Conservation (phyloP, 2,113 vertebrate species). For the Hepsetus odoe region DNA sequence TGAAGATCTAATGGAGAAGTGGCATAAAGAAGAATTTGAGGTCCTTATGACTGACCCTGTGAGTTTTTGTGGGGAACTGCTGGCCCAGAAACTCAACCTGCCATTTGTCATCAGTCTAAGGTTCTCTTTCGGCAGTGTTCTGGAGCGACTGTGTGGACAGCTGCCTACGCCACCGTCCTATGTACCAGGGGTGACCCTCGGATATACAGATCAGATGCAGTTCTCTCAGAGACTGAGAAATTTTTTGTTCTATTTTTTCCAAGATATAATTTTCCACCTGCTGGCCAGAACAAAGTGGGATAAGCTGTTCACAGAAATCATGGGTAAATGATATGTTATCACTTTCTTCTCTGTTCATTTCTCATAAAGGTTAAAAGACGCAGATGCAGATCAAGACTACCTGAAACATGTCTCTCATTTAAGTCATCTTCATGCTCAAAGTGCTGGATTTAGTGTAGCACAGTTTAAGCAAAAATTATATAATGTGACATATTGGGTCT, state of each 20-base stretch:
- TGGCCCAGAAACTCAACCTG: slow-evolving; percentile 66
- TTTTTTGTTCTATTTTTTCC: slow-evolving; percentile 37
- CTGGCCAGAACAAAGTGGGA: neutral
- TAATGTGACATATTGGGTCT: too few species aligned
- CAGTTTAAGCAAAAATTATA: too few species aligned
- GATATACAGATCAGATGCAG: slow-evolving; percentile 65
- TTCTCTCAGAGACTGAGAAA: slow-evolving; percentile 71
- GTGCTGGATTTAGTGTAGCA: too few species aligned
- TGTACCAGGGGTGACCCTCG: slow-evolving; percentile 40
- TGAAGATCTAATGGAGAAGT: slow-evolving; percentile 69
- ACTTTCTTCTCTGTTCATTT: too few species aligned
- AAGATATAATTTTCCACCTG: slow-evolving; percentile 49
- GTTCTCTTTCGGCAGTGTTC: slow-evolving; percentile 48
- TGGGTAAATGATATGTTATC: too few species aligned
- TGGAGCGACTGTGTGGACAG: slow-evolving; percentile 64
- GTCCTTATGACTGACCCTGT: slow-evolving; percentile 57
- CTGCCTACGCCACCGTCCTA: slow-evolving; percentile 73
- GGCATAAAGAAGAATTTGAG: slow-evolving; percentile 52
- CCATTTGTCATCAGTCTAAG: slow-evolving; percentile 68
- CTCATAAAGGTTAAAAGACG: too few species aligned
- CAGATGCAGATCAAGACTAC: too few species aligned
- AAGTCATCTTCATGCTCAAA: too few species aligned
- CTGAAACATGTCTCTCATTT: too few species aligned
- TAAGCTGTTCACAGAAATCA: too few species aligned
- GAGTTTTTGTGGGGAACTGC: slow-evolving; percentile 57